Evolutionary conservation across 2,888 invertebrate genomes (phyloP), one percentile per base, ranked within the genome.

Genomic region (Tachystola acroxantha): DNA sequence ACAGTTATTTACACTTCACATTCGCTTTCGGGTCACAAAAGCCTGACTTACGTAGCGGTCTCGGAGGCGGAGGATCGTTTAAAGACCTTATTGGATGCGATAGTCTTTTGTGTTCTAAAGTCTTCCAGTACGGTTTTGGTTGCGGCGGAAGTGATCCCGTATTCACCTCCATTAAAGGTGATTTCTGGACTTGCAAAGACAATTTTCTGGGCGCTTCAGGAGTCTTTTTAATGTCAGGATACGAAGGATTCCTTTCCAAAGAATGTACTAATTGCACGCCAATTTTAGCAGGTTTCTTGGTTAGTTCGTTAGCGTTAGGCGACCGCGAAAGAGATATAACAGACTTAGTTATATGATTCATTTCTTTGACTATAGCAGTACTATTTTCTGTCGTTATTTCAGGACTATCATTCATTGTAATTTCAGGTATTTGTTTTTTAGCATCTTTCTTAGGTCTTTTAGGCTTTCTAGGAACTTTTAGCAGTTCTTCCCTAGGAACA

Each of bases 11-110:
- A 80, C 80, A 72, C 50, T 51, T 61, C 71, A 70, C 74, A 70
- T 70, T 53, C 48, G 57, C 50, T 63, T 63, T 64, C 59, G 64
- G 11, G 6, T 27, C 27, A 27, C 27, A 27, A 27, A 27, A 53
- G 58, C 62, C 43, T 38, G 50, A 85, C 86, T 86, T 86, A 86
- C 86, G 80, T 74, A 80, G 61, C 45, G 72, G 68, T 53, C 74
- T 63, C 38, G 72, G 58, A 33, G 77, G 65, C 43, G 72, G 60
- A 3, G 68, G 60, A 43, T 72, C 75, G 54, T 84, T 79, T 61
- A 86, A 56, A 6, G 85, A 81, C 40, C 86, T 63, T 42, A 78
- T 58, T 9, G 86, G 86, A 42, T 85, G 74, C 22, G 85, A 84
- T 40, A 85, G 65, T 35, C 86, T 62, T 63, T 86, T 86, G 56